Base-by-base conservation (phyloP, 2,797 vertebrate genomes). In the Sylvia borin region DNA sequence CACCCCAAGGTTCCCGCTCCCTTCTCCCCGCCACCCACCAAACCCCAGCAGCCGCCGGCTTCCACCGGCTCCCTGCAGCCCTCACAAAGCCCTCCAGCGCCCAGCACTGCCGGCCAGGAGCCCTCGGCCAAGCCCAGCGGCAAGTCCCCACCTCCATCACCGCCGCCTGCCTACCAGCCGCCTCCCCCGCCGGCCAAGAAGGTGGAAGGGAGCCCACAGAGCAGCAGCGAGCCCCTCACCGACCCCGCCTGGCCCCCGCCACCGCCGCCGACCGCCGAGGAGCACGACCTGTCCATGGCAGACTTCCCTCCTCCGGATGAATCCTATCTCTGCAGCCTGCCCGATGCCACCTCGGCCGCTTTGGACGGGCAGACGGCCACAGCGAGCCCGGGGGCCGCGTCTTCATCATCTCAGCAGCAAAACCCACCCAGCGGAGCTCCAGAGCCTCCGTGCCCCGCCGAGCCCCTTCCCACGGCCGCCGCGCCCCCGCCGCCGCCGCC, bases 1-100 rank as follows among this genome's bases (percentile, higher is more conserved):
- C 98, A 99, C 68, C 99, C 99, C 60, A 99, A 98, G 86, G 98
- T 99, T 47, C 98, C 98, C 27, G 99, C 99, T 13, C 99, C 99
- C 26, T 97, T 97, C 73, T 98, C 98, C 62, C 98, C 98, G 0
- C 99, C 99, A 26, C 99, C 99, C 83, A 98, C 97, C 47, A 98
- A 99, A 82, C 95, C 97, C 36, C 99, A 98, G 98, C 97, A 31
- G 77, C 79, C 93, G 24, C n/a, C 18, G 1, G 92, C 77, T 77
- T 66, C 91, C 7, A 1, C 48, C 3, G 45, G 75, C 29, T 82
- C 97, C n/a, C 89, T 75, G 9, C 91, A 96, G 45, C 47, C 76
- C 47, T 53, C 86, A 9, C 95, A 97, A 19, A 55, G 34, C 29
- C 92, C 58, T 0, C 51, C 27, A 1, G 25, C 5, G 47, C 21